A percentile compares a stretch with the other conserved stretches of the same genome.
phyloP scores from a whole-genome alignment of 2,113 vertebrate species.

The Pao palembangensis region DNA sequence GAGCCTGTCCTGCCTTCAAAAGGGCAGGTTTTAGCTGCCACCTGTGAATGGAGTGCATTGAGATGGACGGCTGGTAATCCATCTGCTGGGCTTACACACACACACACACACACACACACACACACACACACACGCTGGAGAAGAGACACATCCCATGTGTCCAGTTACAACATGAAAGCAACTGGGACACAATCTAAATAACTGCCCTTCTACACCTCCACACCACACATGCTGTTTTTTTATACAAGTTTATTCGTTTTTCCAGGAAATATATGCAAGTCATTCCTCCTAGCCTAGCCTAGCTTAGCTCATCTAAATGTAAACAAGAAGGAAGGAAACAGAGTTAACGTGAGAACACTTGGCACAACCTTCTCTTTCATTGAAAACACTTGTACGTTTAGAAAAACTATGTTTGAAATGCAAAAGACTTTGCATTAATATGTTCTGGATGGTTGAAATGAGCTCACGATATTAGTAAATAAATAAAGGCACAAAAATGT shows the following conservation, averaged over 20 bases:
- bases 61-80: conserved; percentile 55
- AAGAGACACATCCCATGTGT: conserved; percentile 63
- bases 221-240: background rate
- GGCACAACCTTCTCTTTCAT: background rate
- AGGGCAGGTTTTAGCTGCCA: conserved; percentile 61
- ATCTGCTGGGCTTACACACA: conserved; percentile 51
- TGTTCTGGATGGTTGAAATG: background rate
- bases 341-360: too few species aligned
- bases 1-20: conserved; percentile 57
- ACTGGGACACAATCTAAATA: conserved; percentile 39
- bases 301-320: too few species aligned
- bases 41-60: conserved; percentile 63
- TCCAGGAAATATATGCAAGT: background rate
- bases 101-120: conserved; percentile 62
- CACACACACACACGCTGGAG: conserved; percentile 40
- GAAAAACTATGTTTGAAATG: background rate
- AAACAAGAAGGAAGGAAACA: too few species aligned
- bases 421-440: background rate
- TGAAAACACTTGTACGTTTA: background rate
- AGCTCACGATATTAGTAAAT: background rate
- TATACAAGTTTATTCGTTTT: too few species aligned
- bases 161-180: conserved; percentile 73
- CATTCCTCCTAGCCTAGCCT: background rate
- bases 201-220: conserved; percentile 15
- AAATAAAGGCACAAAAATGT: background rate